These are phyloP conservation scores for Tetrao urogallus DNA, from an alignment of 2,113 vertebrate genomes.

Conservation along the genomic window DNA sequence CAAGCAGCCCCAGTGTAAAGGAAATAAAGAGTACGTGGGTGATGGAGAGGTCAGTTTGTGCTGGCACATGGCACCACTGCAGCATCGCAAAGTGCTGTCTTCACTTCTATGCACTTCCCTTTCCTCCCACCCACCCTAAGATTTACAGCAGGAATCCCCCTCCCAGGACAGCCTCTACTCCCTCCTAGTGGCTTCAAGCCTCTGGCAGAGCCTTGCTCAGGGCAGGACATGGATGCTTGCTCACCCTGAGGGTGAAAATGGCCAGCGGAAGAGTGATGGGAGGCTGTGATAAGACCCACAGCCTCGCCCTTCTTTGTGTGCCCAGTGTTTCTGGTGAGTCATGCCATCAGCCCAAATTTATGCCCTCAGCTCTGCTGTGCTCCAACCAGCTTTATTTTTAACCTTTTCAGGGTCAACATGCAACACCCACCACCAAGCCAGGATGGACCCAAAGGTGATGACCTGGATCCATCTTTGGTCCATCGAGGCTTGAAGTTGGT, in stretches of 20 bases:
- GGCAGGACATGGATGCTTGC: not conserved
- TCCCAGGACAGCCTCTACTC: not conserved
- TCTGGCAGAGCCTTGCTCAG: fast-evolving
- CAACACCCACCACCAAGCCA: fast-evolving
- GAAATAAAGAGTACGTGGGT: not conserved
- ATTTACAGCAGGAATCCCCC: not conserved
- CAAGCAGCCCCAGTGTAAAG: not conserved
- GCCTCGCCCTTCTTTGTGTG: conserved; percentile 37
- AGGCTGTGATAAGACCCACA: not conserved
- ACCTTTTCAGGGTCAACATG: fast-evolving
- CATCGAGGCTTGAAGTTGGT: not conserved
- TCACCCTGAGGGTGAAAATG: not conserved
- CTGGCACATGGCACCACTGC: not conserved
- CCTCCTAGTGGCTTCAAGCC: not conserved
- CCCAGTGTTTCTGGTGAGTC: not conserved
- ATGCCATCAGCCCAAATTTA: not conserved
- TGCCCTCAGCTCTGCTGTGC: fast-evolving
- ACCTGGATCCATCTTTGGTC: not conserved
- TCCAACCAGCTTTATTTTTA: not conserved
- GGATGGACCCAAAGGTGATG: fast-evolving
- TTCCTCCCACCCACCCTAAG: not conserved
- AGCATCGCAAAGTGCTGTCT: fast-evolving
- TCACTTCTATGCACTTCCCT: conserved; percentile 14
- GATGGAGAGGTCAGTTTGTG: not conserved
- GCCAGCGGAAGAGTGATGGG: not conserved